Base-by-base conservation (phyloP, 1,140 invertebrate genomes). In the Drosophila yakuba region DNA sequence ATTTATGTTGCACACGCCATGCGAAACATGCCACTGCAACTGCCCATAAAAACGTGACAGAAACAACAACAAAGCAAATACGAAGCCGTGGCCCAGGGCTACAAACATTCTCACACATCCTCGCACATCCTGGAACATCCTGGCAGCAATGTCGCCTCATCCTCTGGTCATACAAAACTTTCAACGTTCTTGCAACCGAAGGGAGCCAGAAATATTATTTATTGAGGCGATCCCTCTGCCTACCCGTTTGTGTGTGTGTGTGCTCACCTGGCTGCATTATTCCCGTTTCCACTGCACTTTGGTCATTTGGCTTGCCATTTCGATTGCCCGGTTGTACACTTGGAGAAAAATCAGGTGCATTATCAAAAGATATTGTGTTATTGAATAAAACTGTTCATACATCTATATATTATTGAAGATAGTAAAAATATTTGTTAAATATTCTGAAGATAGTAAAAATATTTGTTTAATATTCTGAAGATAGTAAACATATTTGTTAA, bases 11-110 rank as follows among this genome's bases (percentile, higher is more conserved):
- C 82, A 86, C 82, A 78, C 58, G 74, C 57, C 78, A 86, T 86
- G 82, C 78, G 82, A 85, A 85, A 85, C 78, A 82, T 85, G 82
- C 82, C 82, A 86, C 82, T 85, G 82, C 78, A 81, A 86, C 71
- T 85, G 78, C 36, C 68, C 82, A 85, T 88, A 82, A 85, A 86
- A 81, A 72, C 63, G 78, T 80, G 72, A 35, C 32, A 52, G 32
- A 17, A 52, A 11, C 32, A 52, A 36, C 28, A 52, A 36, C 50
- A 32, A 38, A 58, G 38, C 66, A 48, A 52, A 44, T 44, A 56
- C 45, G 63, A 17, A 62, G 50, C 41, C 36, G 5, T 35, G 47
- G 39, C 72, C 47, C 60, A 48, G 62, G 73, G 72, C 60, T 54
- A 38, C 36, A 44, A 50, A 62, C 48, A 55, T 60, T 38, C 36